Conservation (phyloP, 2,113 vertebrate species). For the Podarcis raffonei region DNA sequence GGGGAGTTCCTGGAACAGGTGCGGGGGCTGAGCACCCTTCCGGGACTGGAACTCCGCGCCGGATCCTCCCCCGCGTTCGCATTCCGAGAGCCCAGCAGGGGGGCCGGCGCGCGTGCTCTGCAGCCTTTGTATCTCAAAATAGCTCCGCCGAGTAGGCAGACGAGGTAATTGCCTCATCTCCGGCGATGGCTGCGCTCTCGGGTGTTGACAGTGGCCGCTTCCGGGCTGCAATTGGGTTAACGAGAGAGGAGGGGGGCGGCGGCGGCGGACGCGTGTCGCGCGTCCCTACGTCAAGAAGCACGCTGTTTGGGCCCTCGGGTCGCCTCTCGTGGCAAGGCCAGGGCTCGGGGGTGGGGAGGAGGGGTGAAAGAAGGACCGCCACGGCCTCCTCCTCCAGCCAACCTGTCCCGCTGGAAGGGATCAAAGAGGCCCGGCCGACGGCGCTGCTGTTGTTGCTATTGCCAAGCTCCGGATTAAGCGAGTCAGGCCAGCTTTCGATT, state of each 20-base stretch:
- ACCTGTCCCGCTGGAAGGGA: not conserved
- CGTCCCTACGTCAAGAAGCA: not conserved
- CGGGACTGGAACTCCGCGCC: not conserved
- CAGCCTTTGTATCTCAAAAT: not conserved
- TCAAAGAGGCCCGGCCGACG: not conserved
- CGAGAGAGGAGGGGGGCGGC: not conserved
- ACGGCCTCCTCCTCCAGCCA: not conserved
- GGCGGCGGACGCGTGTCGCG: too few relatives aligned
- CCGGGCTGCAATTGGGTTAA: too few relatives aligned
- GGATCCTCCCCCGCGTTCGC: not conserved
- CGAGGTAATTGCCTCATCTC: not conserved
- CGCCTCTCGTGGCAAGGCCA: not conserved
- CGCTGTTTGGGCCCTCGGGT: not conserved
- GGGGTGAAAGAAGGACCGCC: not conserved
- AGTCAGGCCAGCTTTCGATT: slow-evolving; percentile 2
- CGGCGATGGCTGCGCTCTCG: not conserved
- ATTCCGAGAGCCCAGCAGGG: not conserved
- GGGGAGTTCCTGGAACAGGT: not conserved
- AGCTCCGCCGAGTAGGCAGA: not conserved
- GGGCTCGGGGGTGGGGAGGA: not conserved
- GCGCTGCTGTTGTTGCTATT: not conserved
- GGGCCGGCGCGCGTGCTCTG: not conserved
- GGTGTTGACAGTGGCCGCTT: not conserved
- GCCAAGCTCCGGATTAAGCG: slow-evolving; percentile 10
- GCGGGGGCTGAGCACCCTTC: not conserved